Percentiles rank a stretch among this genome's conserved stretches.
Evolutionary conservation across 53 echinoderm and acorn worm genomes (phyloP).

Genomic region (Zoroaster sp.): DNA sequence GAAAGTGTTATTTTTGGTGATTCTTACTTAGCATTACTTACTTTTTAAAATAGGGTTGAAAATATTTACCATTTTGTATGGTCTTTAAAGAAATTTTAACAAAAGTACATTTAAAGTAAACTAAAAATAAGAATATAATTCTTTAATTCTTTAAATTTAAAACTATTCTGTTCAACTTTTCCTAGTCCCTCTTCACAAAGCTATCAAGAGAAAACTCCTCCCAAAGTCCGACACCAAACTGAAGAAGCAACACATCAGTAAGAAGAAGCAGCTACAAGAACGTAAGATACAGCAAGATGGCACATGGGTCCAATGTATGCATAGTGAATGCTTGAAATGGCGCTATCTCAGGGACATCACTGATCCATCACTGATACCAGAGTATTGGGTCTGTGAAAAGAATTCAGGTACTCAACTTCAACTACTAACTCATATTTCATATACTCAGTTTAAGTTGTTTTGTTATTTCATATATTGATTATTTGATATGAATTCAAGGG

Average conservation of each 20-base stretch:
- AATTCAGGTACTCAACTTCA: slow-evolving; percentile 69
- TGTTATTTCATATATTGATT: no score
- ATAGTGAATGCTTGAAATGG: slow-evolving; percentile 84
- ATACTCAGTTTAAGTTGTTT: no score
- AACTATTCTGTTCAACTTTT: background rate
- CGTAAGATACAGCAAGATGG: slow-evolving; percentile 68
- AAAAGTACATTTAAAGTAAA: no score
- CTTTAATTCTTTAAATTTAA: no score
- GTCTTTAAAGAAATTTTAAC: no score
- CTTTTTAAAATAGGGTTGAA: no score
- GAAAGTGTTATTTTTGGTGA: no score
- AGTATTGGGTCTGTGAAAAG: slow-evolving; percentile 67
- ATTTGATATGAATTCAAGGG: no score
- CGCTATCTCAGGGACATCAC: slow-evolving; percentile 73
- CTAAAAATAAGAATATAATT: no score
- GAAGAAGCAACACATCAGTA: background rate
- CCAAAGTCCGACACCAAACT: slow-evolving; percentile 5
- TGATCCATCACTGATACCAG: slow-evolving; percentile 78
- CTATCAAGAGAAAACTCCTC: slow-evolving; percentile 21
- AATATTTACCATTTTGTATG: no score
- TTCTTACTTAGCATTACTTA: no score
- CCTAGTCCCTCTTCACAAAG: slow-evolving; percentile 18
- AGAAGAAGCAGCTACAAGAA: slow-evolving; percentile 67
- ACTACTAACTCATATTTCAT: no score
- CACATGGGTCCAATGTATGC: slow-evolving; percentile 90